Base-by-base conservation (phyloP, 92 coral and sea anemone species). In the Chrysogorgia sp. region DNA sequence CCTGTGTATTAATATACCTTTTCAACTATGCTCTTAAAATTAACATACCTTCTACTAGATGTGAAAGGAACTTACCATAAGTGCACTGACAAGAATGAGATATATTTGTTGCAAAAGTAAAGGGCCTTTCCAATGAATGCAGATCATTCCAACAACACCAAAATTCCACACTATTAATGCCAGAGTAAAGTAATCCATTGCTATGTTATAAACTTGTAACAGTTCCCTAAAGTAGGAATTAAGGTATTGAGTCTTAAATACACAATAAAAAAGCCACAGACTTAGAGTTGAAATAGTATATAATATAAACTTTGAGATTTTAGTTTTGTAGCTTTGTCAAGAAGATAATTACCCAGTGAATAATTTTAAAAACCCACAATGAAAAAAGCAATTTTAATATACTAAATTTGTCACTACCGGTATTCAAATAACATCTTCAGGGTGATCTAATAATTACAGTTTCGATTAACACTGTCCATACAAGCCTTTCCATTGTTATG, bases 111-210 rank as follows among this genome's bases (percentile, higher is more conserved):
- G 98, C 40, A 94, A 76, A 34, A 90, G 74, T 40, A 94, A 77
- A 21, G 98, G 98, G 12, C 98, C 98, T 61, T 94, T 94, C 98
- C 98, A 94, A 68, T 94, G 98, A 32, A 94, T 94, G 62, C 98
- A 91, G 15, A 94, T 89, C 97, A 94, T 94, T 23, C 98, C 98
- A 10, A 94, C 97, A 0, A 94, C 97, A 28, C 98, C 98, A 91
- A 94, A 94, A 74, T 94, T 94, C 98, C 98, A 94, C 77, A 94
- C 64, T 63, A 94, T 89, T 29, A 94, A 65, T 0, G 97, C 81
- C 52, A 94, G 57, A 12, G 98, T 94, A 84, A 94, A 76, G 72
- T 94, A 94, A 52, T 94, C 98, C 98, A 94, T 94, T 13, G 98
- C 91, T 21, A 92, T 96, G 83, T 94, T 94, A 82, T 94, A 94